These are phyloP conservation scores for Notospermus geniculatus DNA, from an alignment of 1,140 invertebrate species.

Conservation along the genomic window DNA sequence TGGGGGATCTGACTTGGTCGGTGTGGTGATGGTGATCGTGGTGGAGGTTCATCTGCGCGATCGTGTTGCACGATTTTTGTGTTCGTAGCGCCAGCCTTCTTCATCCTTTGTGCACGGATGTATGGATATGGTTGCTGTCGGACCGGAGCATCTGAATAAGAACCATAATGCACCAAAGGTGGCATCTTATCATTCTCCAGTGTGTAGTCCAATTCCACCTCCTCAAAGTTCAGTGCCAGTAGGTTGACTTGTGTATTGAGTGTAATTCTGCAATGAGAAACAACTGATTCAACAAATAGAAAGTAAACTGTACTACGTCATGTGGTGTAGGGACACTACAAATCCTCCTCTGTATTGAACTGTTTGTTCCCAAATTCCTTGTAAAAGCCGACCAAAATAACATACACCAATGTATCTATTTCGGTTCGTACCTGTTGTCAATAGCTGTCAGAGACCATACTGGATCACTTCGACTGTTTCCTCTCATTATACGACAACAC, in stretches of 20 bases:
- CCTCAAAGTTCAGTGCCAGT: constrained; percentile 53
- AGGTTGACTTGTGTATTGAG: constrained; percentile 52
- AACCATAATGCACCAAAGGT: constrained; percentile 45
- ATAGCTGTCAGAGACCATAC: constrained; percentile 45
- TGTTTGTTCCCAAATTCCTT: neutral
- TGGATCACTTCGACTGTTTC: constrained; percentile 55
- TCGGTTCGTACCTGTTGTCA: constrained; percentile 43
- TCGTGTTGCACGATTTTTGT: constrained; percentile 38
- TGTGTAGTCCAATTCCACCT: constrained; percentile 51
- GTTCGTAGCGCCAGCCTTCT: constrained; percentile 46
- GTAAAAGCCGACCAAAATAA: neutral
- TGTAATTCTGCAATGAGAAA: constrained; percentile 44
- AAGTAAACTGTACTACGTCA: too few species aligned
- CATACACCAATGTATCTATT: neutral
- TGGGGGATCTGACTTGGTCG: constrained; percentile 39
- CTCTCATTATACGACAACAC: constrained; percentile 55
- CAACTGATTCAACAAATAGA: constrained; percentile 2
- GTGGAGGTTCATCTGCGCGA: neutral
- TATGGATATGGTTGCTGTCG: constrained; percentile 46
- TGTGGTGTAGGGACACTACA: too few species aligned
- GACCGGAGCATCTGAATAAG: constrained; percentile 45
- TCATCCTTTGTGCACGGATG: constrained; percentile 48
- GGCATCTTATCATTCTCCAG: constrained; percentile 48
- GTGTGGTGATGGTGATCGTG: constrained; percentile 26
- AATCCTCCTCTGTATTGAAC: too few species aligned